These are phyloP conservation scores for Napeogenes sylphis DNA, from an alignment of 2,888 invertebrate genomes.

Conservation along the genomic window DNA sequence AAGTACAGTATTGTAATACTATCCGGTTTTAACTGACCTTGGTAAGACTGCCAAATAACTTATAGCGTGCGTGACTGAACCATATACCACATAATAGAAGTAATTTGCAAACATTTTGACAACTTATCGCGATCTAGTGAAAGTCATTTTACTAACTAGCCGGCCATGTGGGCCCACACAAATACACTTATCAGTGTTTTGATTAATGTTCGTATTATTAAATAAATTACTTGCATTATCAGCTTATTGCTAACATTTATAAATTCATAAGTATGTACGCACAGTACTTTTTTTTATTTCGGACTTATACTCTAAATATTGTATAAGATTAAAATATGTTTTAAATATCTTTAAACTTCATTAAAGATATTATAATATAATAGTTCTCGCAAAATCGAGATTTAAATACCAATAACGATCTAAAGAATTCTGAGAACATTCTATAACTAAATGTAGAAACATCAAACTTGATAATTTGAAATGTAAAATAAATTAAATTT, in stretches of 20 bases:
- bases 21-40: constrained; percentile 65
- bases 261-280: background rate
- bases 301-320: background rate
- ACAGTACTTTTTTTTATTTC: background rate
- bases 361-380: too few relatives aligned
- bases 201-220: constrained; percentile 38
- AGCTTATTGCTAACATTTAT: background rate
- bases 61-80: constrained; percentile 52
- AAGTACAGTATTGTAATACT: constrained; percentile 62
- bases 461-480: background rate
- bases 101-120: constrained; percentile 55
- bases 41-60: constrained; percentile 48
- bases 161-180: constrained; percentile 32
- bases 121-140: constrained; percentile 60
- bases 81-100: constrained; percentile 58
- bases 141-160: constrained; percentile 49
- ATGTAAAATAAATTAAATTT: constrained; percentile 29
- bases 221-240: constrained; percentile 28
- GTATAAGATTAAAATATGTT: too few relatives aligned
- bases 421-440: background rate
- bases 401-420: background rate
- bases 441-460: background rate
- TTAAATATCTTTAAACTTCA: too few relatives aligned
- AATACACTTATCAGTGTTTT: constrained; percentile 35
- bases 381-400: too few relatives aligned